A percentile compares a stretch with the other conserved stretches of the same genome.
Evolutionary conservation across 1,140 invertebrate genomes (phyloP).

Genomic region (Ceratosolen fusciceps): DNA sequence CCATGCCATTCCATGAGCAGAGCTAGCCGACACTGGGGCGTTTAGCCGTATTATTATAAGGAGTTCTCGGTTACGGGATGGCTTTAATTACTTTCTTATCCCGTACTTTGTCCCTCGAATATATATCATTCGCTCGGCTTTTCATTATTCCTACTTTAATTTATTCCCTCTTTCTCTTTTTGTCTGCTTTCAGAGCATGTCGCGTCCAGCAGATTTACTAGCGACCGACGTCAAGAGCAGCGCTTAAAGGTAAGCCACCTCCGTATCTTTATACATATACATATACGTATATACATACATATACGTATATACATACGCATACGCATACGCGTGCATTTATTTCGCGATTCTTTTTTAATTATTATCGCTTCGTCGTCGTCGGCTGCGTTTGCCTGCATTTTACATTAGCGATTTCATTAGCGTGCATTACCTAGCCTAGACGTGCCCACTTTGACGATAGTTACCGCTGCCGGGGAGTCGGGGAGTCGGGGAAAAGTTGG

Average conservation of each 20-base stretch:
- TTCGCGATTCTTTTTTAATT: neutral
- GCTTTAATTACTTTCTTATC: too few species aligned
- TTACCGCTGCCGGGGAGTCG: too few species aligned
- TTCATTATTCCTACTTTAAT: too few species aligned
- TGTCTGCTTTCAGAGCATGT: constrained; percentile 39
- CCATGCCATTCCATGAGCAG: too few species aligned
- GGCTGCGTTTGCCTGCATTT: neutral
- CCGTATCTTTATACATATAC: too few species aligned
- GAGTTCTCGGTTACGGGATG: neutral
- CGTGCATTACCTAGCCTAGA: neutral
- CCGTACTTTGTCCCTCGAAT: neutral
- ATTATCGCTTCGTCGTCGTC: too few species aligned
- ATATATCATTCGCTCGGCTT: neutral
- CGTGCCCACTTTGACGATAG: neutral
- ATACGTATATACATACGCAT: too few species aligned
- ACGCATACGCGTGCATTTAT: too few species aligned
- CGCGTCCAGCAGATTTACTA: constrained; percentile 41
- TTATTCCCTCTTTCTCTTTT: neutral
- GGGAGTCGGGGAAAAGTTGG: constrained; percentile 33
- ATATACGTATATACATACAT: too few species aligned
- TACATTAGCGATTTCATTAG: neutral
- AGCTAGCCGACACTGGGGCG: too few species aligned
- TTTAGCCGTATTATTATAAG: too few species aligned
- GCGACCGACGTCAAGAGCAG: constrained; percentile 47
- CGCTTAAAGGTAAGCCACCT: constrained; percentile 48